Evolutionary conservation across 2,113 vertebrate species (phyloP), one percentile per base, ranked within the genome.

Genomic region (Phrynocephalus versicolor): DNA sequence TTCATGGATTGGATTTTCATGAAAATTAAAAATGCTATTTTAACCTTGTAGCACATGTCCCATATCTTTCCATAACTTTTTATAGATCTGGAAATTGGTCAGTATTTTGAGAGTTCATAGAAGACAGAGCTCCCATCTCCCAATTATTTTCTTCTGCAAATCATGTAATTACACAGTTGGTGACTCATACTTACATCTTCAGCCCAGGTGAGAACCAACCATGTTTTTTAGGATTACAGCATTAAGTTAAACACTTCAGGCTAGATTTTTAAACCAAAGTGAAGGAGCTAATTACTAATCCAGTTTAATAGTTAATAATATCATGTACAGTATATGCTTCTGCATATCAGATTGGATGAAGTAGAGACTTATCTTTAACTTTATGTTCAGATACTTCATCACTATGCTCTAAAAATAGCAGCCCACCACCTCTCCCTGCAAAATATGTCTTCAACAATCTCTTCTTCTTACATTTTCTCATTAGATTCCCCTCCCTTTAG

Each of bases 391-490:
- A 14, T 33, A 19, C 3, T 41, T 85, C 6, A 87, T 16, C 15
- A 23, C 23, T 72, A 30, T 62, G 35, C 35, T 73, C 70, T 60
- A 16, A 25, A 58, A 82, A 58, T 30, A 16, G 14, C 33, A 45
- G 14, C 30, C 30, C 39, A 35, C 12, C 41, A 25, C 21, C 51
- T 67, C 16, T 30, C 35, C 30, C 25, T 79, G 27, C 9, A 82
- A 14, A 3, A 1, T 15, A 35, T 0, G 0, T 65, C 76, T 67
- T 39, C n/a, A 45, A 87, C 79, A 19, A 60, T 88, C 89, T 51
- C 45, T 75, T 80, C 88, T 78, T 67, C 33, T 39, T 65, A 92
- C 86, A 82, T 85, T 83, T 83, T 88, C 81, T 71, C 75, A 58
- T 72, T 87, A 51, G 57, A 58, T 67, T 1, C 37, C 57, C 5